A percentile compares a stretch with the other conserved stretches of the same genome.
Conservation (phyloP, 1,140 invertebrate genomes). For the Trichomalopsis sarcophagae region DNA sequence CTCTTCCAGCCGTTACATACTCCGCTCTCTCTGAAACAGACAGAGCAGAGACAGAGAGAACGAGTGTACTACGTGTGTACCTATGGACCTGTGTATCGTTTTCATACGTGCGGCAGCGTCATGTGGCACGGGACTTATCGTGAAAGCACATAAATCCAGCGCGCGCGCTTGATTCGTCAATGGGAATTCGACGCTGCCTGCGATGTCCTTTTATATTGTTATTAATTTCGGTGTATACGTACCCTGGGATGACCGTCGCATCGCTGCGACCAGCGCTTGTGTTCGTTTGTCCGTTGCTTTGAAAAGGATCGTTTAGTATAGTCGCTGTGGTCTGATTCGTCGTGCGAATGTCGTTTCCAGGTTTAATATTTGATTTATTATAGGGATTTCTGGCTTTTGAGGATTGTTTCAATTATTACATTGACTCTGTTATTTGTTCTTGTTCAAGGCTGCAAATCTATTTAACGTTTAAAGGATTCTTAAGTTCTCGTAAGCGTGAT, state of each 20-base stretch:
- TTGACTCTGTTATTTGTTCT: background rate
- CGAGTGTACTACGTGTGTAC: slow-evolving; percentile 53
- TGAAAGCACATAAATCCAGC: background rate
- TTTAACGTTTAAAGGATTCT: slow-evolving; percentile 32
- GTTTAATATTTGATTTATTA: background rate
- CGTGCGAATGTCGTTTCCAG: background rate
- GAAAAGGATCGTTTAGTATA: background rate
- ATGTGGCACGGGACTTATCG: background rate
- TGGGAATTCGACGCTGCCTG: background rate
- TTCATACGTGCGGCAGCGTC: background rate
- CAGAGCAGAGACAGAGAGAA: slow-evolving; percentile 46
- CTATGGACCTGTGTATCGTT: slow-evolving; percentile 51
- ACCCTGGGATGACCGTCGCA: no score
- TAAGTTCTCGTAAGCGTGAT: background rate
- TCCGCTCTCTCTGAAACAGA: background rate
- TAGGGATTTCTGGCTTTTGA: background rate
- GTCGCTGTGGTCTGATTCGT: background rate
- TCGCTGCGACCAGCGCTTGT: no score
- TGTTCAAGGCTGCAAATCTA: slow-evolving; percentile 3
- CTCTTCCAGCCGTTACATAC: slow-evolving; percentile 71
- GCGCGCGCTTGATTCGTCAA: background rate
- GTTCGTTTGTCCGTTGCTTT: background rate
- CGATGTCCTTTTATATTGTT: background rate
- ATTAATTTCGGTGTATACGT: background rate
- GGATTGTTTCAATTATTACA: background rate